phyloP scores from a whole-genome alignment of 2,888 invertebrate species.

The Caenorhabditis sp. region DNA sequence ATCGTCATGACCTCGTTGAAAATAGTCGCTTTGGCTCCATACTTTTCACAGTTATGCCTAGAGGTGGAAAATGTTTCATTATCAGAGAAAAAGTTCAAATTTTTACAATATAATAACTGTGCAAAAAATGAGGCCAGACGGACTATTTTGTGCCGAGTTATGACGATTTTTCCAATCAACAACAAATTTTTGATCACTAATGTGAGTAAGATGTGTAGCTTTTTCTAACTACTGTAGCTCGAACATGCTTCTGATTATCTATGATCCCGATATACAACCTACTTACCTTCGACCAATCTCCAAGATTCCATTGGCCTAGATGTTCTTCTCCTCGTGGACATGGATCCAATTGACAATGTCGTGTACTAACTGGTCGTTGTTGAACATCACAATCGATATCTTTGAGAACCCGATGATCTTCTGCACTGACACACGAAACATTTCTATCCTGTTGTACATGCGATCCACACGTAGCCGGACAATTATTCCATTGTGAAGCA shows the following conservation, averaged over 20 bases:
- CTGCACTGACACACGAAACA: slow-evolving; percentile 52
- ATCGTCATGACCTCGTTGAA: background rate
- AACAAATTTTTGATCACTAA: too few species aligned
- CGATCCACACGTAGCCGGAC: slow-evolving; percentile 64
- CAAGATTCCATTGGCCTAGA: slow-evolving; percentile 70
- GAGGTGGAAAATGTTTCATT: too few species aligned
- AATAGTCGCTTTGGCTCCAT: too few species aligned
- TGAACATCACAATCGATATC: slow-evolving; percentile 54
- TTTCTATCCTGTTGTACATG: slow-evolving; percentile 57
- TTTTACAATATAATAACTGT: too few species aligned
- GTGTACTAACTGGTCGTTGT: slow-evolving; percentile 42
- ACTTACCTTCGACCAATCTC: slow-evolving; percentile 71
- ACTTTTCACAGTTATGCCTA: too few species aligned
- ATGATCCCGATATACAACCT: too few species aligned
- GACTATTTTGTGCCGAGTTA: too few species aligned
- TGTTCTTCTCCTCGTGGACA: slow-evolving; percentile 56
- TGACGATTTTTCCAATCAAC: too few species aligned
- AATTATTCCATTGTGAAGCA: slow-evolving; percentile 66
- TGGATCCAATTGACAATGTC: slow-evolving; percentile 52
- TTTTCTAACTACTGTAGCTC: too few species aligned
- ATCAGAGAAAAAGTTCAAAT: too few species aligned
- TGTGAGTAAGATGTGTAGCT: too few species aligned
- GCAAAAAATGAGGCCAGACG: too few species aligned
- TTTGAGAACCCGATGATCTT: slow-evolving; percentile 16
- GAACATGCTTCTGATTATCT: background rate